A percentile compares a stretch with the other conserved stretches of the same genome.
phyloP scores from a whole-genome alignment of 2,113 vertebrate species.

The Plotosus lineatus region DNA sequence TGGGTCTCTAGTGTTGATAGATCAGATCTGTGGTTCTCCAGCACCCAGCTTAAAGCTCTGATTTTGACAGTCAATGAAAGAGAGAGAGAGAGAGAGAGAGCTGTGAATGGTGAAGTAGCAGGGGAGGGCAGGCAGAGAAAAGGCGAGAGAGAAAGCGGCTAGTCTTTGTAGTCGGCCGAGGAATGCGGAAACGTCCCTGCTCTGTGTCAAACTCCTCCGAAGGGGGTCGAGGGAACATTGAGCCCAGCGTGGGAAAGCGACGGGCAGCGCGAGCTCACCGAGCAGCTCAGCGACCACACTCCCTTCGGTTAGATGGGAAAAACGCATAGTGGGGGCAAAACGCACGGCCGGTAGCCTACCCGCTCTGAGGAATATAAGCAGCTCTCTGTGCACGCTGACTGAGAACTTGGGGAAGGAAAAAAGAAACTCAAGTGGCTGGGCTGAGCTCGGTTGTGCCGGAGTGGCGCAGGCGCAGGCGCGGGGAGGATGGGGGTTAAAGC shows the following conservation, averaged over 20 bases:
- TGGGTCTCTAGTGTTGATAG: conserved; percentile 27
- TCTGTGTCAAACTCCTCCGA: conserved; percentile 98
- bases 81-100: conserved; percentile 77
- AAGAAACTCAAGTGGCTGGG: conserved; percentile 12
- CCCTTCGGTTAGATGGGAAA: conserved; percentile 37
- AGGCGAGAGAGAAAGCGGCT: conserved; percentile 91
- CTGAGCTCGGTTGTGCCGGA: conserved; percentile 10
- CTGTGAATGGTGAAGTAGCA: conserved; percentile 83
- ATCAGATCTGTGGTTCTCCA: conserved; percentile 58
- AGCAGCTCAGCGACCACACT: conserved; percentile 6
- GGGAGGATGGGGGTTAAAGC: conserved; percentile 75
- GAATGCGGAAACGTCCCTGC: conserved; percentile 99
- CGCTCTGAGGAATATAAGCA: neutral
- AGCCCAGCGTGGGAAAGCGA: conserved; percentile 96
- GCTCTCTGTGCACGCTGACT: neutral
- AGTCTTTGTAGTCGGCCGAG: conserved; percentile 92
- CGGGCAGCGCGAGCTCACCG: conserved; percentile 72
- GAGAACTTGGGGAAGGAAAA: neutral
- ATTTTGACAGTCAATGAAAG: conserved; percentile 78
- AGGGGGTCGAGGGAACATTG: conserved; percentile 97
- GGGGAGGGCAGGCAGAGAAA: conserved; percentile 80
- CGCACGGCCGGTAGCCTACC: conserved; percentile 8
- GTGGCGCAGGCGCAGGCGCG: conserved; percentile 49
- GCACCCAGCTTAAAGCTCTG: conserved; percentile 56
- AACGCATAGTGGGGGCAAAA: conserved; percentile 41